These are phyloP conservation scores for Centruroides vittatus DNA, from an alignment of 1,140 invertebrate genomes.

Conservation along the genomic window DNA sequence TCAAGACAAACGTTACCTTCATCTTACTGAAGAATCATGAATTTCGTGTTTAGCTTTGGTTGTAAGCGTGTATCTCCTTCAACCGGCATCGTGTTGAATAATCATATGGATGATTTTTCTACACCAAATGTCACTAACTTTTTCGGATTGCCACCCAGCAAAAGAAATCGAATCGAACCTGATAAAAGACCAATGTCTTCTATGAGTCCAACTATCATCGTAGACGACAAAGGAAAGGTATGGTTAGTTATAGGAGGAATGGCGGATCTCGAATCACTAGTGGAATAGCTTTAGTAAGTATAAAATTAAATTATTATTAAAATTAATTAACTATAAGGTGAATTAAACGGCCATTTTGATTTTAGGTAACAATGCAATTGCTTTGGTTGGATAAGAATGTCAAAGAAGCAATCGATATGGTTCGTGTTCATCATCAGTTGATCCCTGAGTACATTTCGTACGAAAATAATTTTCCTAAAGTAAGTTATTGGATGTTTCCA, in stretches of 20 bases:
- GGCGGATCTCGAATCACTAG: conserved; percentile 78
- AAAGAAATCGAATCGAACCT: conserved; percentile 57
- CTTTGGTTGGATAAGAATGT: conserved; percentile 73
- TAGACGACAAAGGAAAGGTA: conserved; percentile 52
- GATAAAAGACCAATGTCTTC: conserved; percentile 82
- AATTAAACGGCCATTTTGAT: background rate
- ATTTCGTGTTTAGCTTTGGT: conserved; percentile 29
- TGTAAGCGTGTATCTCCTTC: conserved; percentile 33
- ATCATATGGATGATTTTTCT: conserved; percentile 92
- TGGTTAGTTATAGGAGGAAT: conserved; percentile 67
- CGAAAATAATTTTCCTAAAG: conserved; percentile 57
- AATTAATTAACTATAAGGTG: background rate
- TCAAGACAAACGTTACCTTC: too few relatives aligned
- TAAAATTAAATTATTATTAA: too few relatives aligned
- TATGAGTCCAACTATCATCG: conserved; percentile 73
- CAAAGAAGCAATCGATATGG: conserved; percentile 72
- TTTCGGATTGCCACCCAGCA: conserved; percentile 58
- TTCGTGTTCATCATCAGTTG: conserved; percentile 84
- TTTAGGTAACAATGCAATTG: conserved; percentile 51
- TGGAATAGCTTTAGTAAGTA: conserved; percentile 30
- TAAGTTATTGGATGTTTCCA: conserved; percentile 24
- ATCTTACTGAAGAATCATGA: background rate
- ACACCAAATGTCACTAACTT: conserved; percentile 55
- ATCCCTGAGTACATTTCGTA: conserved; percentile 64
- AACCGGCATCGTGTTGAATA: conserved; percentile 86